A percentile compares a stretch with the other conserved stretches of the same genome.
These are phyloP conservation scores for Nettapus auritus DNA, from an alignment of 2,113 vertebrate species.

Conservation along the genomic window DNA sequence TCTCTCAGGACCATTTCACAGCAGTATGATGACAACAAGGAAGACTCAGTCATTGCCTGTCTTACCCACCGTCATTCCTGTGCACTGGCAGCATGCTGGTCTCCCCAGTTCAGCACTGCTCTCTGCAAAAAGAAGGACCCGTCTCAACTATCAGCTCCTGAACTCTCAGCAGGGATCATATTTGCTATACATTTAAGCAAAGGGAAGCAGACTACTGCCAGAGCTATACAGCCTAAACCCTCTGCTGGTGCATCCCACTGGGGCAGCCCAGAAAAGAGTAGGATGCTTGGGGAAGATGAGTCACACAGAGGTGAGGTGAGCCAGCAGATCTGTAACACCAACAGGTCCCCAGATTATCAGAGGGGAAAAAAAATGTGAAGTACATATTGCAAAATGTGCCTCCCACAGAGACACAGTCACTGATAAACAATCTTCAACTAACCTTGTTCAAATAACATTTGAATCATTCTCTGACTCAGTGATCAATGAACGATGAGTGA, in stretches of 20 bases:
- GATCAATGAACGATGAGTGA: background rate
- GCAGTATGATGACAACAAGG: background rate
- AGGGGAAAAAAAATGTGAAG: slow-evolving; percentile 5
- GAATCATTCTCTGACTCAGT: slow-evolving; percentile 57
- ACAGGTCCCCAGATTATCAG: background rate
- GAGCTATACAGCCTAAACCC: background rate
- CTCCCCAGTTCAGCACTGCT: background rate
- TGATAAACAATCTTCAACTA: slow-evolving; percentile 34
- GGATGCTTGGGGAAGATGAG: background rate
- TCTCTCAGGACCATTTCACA: background rate
- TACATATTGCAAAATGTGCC: slow-evolving; percentile 17
- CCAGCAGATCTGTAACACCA: background rate
- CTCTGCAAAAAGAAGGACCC: background rate
- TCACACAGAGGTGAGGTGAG: background rate
- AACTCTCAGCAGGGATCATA: background rate
- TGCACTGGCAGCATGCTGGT: background rate
- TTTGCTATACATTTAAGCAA: background rate
- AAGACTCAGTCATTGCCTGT: background rate
- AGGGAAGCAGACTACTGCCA: background rate
- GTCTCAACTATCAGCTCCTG: fast-evolving
- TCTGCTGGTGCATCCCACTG: background rate
- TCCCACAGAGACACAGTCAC: slow-evolving; percentile 8
- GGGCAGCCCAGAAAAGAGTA: background rate
- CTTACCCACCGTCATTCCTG: background rate
- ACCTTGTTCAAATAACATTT: slow-evolving; percentile 8